These are phyloP conservation scores for Acrossocheilus fasciatus DNA, from an alignment of 2,797 vertebrate species.

Conservation along the genomic window DNA sequence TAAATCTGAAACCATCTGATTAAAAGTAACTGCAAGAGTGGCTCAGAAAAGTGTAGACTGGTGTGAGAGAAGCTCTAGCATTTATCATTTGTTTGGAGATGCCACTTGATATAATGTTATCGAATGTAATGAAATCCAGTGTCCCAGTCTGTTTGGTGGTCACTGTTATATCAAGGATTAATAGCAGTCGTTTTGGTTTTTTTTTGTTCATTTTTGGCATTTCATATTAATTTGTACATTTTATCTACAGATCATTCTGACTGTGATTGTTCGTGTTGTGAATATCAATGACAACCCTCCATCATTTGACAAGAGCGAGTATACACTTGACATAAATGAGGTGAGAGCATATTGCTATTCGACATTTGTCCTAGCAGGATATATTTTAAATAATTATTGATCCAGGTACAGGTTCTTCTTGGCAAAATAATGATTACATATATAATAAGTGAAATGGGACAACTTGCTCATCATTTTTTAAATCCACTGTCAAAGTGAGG, in stretches of 20 bases:
- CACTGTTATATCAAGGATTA: not conserved
- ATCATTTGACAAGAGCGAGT: constrained; percentile 76
- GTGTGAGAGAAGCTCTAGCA: not conserved
- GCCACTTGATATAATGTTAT: not conserved
- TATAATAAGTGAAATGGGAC: not conserved
- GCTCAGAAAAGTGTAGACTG: not conserved
- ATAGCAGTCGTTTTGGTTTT: not conserved
- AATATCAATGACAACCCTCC: constrained; percentile 84
- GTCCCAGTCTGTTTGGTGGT: not conserved
- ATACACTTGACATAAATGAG: constrained; percentile 79
- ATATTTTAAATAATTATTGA: not conserved
- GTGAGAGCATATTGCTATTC: constrained; percentile 60
- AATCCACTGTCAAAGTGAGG: not conserved
- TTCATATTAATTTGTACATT: not conserved
- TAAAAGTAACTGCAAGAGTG: not conserved
- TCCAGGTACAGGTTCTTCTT: not conserved
- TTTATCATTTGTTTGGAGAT: not conserved
- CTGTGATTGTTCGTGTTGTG: constrained; percentile 74
- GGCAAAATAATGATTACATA: not conserved
- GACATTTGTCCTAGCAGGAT: not conserved
- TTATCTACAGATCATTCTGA: constrained; percentile 72
- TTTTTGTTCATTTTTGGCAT: not conserved
- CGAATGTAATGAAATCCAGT: not conserved
- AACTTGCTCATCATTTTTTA: not conserved
- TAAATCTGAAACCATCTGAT: not conserved